Evolutionary conservation across 1,140 invertebrate genomes (phyloP), one percentile per base, ranked within the genome.

Genomic region (Myzus persicae): DNA sequence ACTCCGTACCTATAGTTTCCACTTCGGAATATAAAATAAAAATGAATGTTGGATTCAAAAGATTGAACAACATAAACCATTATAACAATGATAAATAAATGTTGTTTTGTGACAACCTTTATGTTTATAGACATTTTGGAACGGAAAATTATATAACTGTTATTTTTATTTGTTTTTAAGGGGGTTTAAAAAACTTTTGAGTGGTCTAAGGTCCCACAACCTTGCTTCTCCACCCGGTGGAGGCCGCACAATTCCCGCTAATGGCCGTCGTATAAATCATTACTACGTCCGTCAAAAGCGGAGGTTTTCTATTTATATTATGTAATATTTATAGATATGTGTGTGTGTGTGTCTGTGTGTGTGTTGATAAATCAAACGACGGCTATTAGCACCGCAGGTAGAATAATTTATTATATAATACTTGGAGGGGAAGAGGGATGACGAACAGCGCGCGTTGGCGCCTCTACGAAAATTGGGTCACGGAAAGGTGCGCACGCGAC

Each of bases 361-460:
- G 22, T 40, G 81, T 82, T 82, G 20, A 82, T 82, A 82, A 82
- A 82, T 82, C 81, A 82, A 82, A 82, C 81, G 36, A 38, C 81
- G 38, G 22, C 20, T 38, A 82, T 82, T 82, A 76, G n/a, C 59
- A 18, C 59, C n/a, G 11, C 59, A 76, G 31, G 59, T 76, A 76
- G 11, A n/a, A 76, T 76, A 76, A 82, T 82, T 82, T 36, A 24
- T 82, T 24, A 38, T 40, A 82, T 24, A 82, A 40, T 40, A 82
- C 2, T 14, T n/a, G 59, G 31, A 76, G 11, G 2, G 31, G 59
- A 20, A n/a, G 59, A n/a, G 59, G 5, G 59, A 76, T 14, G 59
- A 76, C 18, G 24, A 85, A 42, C 24, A 40, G 40, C 82, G 40
- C 81, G 24, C 38, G 59, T 85, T 42, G 82, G 82, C 38, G 38